A percentile compares a stretch with the other conserved stretches of the same genome.
Conservation (phyloP, 2,797 vertebrate species). For the Clarias laeviceps region DNA sequence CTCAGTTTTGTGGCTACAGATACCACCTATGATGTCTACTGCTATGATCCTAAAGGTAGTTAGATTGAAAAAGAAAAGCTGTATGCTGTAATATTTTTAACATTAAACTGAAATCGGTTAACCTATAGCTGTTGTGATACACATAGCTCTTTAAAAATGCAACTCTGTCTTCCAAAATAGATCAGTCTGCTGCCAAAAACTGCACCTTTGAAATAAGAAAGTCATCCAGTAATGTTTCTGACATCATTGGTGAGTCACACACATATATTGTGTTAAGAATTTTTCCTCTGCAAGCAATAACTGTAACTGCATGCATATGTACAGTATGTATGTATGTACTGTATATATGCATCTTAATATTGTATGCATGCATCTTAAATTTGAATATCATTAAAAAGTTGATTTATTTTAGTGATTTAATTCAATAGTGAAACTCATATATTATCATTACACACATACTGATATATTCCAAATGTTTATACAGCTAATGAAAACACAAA, state of each 20-base stretch:
- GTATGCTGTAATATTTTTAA: background rate
- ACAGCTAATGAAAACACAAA: too few species aligned
- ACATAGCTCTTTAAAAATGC: slow-evolving; percentile 11
- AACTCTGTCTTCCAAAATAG: slow-evolving; percentile 32
- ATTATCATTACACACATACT: too few species aligned
- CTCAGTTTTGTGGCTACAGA: slow-evolving; percentile 19
- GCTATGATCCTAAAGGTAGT: slow-evolving; percentile 82
- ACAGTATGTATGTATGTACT: too few species aligned
- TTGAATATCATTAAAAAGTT: too few species aligned
- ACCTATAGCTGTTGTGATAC: background rate
- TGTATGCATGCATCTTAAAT: too few species aligned
- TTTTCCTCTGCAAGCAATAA: too few species aligned
- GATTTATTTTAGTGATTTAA: too few species aligned
- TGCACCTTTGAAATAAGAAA: slow-evolving; percentile 1
- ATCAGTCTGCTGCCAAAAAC: slow-evolving; percentile 18
- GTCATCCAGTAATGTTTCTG: background rate
- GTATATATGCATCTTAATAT: too few species aligned
- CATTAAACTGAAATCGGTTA: background rate
- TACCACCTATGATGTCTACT: slow-evolving; percentile 75
- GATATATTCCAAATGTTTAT: too few species aligned
- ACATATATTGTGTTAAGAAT: too few species aligned
- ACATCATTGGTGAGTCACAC: background rate
- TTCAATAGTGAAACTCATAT: too few species aligned
- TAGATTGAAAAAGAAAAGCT: background rate
- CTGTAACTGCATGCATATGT: too few species aligned